Evolutionary conservation across 2,113 vertebrate genomes (phyloP).

Genomic region (Pandion haliaetus): DNA sequence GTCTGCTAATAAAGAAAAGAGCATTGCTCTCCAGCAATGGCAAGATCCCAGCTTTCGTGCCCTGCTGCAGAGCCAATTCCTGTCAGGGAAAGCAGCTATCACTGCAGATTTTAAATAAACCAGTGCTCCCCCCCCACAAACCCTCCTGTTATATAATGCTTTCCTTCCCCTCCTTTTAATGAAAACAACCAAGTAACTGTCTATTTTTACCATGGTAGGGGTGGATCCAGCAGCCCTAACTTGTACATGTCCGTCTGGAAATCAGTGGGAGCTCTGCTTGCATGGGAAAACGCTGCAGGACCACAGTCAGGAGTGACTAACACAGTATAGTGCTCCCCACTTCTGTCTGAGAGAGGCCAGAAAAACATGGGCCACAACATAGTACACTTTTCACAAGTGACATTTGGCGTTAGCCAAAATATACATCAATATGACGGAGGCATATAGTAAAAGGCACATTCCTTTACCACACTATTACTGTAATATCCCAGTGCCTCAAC

Average conservation of each 20-base stretch:
- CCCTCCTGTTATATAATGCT: constrained; percentile 30
- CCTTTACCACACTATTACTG: neutral
- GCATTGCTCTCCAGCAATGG: constrained; percentile 14
- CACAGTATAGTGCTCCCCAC: neutral
- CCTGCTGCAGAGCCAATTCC: constrained; percentile 10
- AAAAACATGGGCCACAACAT: neutral
- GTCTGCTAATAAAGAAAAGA: constrained; percentile 53
- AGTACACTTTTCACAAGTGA: neutral
- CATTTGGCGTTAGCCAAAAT: constrained; percentile 34
- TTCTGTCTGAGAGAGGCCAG: neutral
- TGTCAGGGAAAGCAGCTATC: constrained; percentile 32
- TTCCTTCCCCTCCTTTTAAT: constrained; percentile 32
- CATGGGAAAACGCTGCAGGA: neutral
- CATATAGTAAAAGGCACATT: constrained; percentile 6
- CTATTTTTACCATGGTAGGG: constrained; percentile 25
- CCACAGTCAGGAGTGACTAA: neutral
- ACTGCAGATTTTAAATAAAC: constrained; percentile 38
- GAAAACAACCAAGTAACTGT: constrained; percentile 34
- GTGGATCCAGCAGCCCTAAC: neutral
- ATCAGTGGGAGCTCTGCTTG: neutral
- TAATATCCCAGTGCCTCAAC: constrained; percentile 5
- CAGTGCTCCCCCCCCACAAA: neutral
- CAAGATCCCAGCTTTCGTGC: constrained; percentile 43
- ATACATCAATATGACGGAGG: neutral
- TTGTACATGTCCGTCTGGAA: neutral